Conservation (phyloP, 1,140 invertebrate species). For the Diorhabda elongata region DNA sequence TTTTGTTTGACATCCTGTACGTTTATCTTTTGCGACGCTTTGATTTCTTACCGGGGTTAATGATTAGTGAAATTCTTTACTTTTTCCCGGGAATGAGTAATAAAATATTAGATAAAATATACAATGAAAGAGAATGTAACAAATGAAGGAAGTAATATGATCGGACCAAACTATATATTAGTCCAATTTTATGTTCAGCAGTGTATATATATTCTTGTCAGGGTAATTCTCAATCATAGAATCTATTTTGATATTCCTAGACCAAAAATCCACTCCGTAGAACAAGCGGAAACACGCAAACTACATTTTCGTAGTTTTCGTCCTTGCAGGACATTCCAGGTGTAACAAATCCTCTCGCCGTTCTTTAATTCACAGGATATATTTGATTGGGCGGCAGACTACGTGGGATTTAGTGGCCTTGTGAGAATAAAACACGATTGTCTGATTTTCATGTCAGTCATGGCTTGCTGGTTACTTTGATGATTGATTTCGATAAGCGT, state of each 20-base stretch:
- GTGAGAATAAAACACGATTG: slow-evolving; percentile 28
- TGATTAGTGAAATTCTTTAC: too few relatives aligned
- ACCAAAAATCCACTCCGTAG: background rate
- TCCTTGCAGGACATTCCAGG: background rate
- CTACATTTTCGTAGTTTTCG: background rate
- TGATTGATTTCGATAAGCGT: slow-evolving; percentile 22
- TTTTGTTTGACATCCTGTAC: too few relatives aligned
- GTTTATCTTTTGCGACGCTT: too few relatives aligned
- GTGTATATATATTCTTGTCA: too few relatives aligned
- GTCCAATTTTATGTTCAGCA: too few relatives aligned
- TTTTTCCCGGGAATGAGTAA: too few relatives aligned
- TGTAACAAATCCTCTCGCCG: background rate
- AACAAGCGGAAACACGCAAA: background rate
- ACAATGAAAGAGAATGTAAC: too few relatives aligned
- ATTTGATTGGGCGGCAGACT: slow-evolving; percentile 19
- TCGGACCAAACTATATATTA: too few relatives aligned
- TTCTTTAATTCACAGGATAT: slow-evolving; percentile 6
- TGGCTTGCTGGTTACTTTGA: slow-evolving; percentile 22
- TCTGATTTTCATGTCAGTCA: slow-evolving; percentile 28
- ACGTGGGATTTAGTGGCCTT: slow-evolving; percentile 23
- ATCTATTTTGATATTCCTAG: slow-evolving; percentile 6
- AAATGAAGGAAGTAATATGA: too few relatives aligned
- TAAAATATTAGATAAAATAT: too few relatives aligned
- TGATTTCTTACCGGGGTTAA: too few relatives aligned
- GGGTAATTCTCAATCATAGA: background rate